phyloP scores from a whole-genome alignment of 2,888 invertebrate genomes.

The Yponomeuta plumbellus region DNA sequence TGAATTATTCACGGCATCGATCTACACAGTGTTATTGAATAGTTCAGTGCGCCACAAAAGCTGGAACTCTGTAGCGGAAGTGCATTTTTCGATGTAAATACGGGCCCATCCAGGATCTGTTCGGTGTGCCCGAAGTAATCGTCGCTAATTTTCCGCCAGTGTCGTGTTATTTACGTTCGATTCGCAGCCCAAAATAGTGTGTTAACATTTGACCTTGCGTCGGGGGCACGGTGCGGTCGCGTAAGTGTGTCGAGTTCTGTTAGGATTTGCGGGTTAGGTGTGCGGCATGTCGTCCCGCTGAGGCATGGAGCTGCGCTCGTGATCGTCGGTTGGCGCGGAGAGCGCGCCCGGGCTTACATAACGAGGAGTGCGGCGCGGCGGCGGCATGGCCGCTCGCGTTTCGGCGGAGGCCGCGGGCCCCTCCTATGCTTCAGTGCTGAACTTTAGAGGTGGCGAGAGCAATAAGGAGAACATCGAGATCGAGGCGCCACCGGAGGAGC shows the following conservation, averaged over 20 bases:
- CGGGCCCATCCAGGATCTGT: constrained; percentile 67
- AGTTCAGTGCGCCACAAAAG: constrained; percentile 55
- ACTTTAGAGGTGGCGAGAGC: constrained; percentile 76
- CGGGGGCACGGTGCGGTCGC: constrained; percentile 45
- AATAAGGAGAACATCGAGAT: constrained; percentile 78
- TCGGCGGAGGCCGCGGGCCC: constrained; percentile 76
- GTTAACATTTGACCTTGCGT: constrained; percentile 48
- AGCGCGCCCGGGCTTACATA: constrained; percentile 75
- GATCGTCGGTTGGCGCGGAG: constrained; percentile 75
- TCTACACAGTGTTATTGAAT: constrained; percentile 52
- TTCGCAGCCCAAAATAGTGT: constrained; percentile 3
- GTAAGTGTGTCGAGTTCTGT: constrained; percentile 47
- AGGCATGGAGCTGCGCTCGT: constrained; percentile 75
- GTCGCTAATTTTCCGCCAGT: constrained; percentile 52
- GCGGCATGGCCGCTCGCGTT: constrained; percentile 75
- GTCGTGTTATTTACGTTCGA: constrained; percentile 27
- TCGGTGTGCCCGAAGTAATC: constrained; percentile 64
- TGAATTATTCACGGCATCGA: constrained; percentile 47
- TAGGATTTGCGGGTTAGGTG: constrained; percentile 55
- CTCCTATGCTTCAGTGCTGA: constrained; percentile 84
- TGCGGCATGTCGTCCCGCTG: constrained; percentile 70
- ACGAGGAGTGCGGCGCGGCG: constrained; percentile 67
- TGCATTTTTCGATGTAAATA: constrained; percentile 76
- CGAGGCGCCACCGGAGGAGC: constrained; percentile 55
- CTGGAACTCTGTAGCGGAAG: constrained; percentile 65